Base-by-base conservation (phyloP, 2,797 vertebrate genomes). In the Gadopsis marmoratus region DNA sequence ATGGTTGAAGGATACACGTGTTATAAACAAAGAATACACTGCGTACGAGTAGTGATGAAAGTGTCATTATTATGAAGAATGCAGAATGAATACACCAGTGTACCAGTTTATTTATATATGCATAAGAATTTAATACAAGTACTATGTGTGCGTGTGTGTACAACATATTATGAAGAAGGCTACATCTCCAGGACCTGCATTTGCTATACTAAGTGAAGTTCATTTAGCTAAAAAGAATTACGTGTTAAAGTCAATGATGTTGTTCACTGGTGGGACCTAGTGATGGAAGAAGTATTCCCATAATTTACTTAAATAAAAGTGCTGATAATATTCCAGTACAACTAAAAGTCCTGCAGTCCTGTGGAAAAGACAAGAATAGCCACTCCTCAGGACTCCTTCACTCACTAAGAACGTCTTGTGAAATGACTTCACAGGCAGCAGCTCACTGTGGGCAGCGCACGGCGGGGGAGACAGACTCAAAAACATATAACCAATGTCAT, bases 1-100 rank as follows among this genome's bases (percentile, higher is more conserved):
- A 59, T 39, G 2, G 16, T 63, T 51, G n/a, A 54, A 82, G 45
- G 48, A 43, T 61, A 7, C 31, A 53, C 6, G 54, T 78, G 37
- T 53, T 31, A 9, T 13, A 53, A 33, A 17, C 21, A 50, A 61
- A 75, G 31, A 60, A 50, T 10, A 19, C 21, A 58, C n/a, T 17
- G 21, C 6, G 26, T 26, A 66, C 33, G 64, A 35, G 50, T 33
- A 26, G 43, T 17, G n/a, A 54, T 39, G 1, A 19, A 19, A 56
- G 4, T 35, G 26, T 39, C 3, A 50, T 4, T 7, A 31, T 19
- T 19, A 54, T n/a, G 29, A 54, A 19, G 4, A 41, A 26, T n/a
- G 17, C 21, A 6, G 26, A 33, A 43, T 12, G 2, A 39, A 61
- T 17, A 51, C 35, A 56, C 1, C 11, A 8, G 2, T 12, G 6